phyloP scores from a whole-genome alignment of 1,140 invertebrate genomes.

The Cardiocondyla obscurior region DNA sequence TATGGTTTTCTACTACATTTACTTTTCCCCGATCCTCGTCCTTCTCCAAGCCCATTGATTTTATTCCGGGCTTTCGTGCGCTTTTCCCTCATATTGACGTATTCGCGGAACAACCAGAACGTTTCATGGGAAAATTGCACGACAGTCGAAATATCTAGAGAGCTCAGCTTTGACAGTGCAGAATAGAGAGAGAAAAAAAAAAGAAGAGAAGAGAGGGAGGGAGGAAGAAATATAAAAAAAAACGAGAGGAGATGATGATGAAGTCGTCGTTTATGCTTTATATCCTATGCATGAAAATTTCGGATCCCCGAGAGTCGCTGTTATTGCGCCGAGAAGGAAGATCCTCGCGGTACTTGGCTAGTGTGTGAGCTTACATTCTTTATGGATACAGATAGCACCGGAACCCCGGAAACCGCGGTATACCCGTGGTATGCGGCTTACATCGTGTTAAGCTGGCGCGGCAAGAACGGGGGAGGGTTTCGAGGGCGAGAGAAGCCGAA shows the following conservation, averaged over 20 bases:
- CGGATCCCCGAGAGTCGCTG: conserved; percentile 65
- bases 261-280: conserved; percentile 71
- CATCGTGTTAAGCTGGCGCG: conserved; percentile 67
- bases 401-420: conserved; percentile 61
- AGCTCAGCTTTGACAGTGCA: background rate
- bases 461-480: background rate
- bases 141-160: conserved; percentile 50
- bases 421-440: conserved; percentile 64
- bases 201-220: background rate
- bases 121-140: conserved; percentile 29
- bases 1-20: conserved; percentile 57
- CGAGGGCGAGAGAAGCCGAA: background rate
- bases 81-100: conserved; percentile 43
- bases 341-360: conserved; percentile 41
- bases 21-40: conserved; percentile 37
- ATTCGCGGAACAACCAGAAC: conserved; percentile 51
- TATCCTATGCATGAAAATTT: conserved; percentile 73
- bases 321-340: conserved; percentile 61
- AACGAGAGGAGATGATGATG: conserved; percentile 61
- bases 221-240: too few relatives aligned
- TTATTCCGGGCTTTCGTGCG: conserved; percentile 20
- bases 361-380: conserved; percentile 71
- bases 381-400: conserved; percentile 71
- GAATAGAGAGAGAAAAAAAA: background rate
- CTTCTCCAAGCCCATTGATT: conserved; percentile 41